Percentiles rank a stretch among this genome's conserved stretches.
Conservation (phyloP, 2,888 invertebrate genomes). For the Cepaea hortensis region DNA sequence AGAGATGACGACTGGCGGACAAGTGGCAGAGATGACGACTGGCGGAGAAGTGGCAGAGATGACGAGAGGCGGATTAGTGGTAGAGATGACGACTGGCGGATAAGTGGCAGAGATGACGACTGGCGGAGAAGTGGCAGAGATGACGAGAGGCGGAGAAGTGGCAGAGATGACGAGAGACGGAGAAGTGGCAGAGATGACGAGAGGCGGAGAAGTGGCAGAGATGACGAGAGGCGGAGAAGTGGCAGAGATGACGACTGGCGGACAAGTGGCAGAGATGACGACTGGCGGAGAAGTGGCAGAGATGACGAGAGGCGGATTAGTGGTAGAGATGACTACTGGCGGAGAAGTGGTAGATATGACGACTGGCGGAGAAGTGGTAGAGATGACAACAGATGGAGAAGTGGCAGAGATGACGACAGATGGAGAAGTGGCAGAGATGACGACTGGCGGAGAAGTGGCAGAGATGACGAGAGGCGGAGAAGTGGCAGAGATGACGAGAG, state of each 20-base stretch:
- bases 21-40: too few relatives aligned
- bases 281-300: background rate
- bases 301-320: background rate
- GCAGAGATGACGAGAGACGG: background rate
- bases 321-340: too few relatives aligned
- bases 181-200: too few relatives aligned
- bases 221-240: background rate
- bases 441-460: background rate
- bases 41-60: background rate
- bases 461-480: background rate
- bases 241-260: too few relatives aligned
- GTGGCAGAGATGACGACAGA: too few relatives aligned
- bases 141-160: too few relatives aligned
- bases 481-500: background rate
- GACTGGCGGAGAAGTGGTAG: too few relatives aligned
- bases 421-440: too few relatives aligned
- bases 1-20: background rate
- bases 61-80: background rate
- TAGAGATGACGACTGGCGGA: background rate
- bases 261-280: background rate
- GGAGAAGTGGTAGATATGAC: too few relatives aligned
- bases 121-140: too few relatives aligned
- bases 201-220: background rate
- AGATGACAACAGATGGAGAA: too few relatives aligned
- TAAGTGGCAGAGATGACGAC: background rate